A percentile compares a stretch with the other conserved stretches of the same genome.
phyloP scores from a whole-genome alignment of 2,888 invertebrate species.

The Acleris cristana region DNA sequence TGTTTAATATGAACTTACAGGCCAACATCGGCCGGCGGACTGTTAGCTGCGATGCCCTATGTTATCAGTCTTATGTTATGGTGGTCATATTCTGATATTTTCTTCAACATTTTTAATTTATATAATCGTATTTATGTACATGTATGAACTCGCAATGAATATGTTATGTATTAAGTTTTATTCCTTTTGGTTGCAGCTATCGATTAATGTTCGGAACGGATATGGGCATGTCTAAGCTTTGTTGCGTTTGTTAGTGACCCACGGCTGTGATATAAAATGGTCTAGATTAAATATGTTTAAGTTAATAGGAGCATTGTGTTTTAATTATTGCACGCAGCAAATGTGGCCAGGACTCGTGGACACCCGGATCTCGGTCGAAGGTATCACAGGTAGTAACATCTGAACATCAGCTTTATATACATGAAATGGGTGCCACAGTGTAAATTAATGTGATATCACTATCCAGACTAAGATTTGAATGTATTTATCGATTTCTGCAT shows the following conservation, averaged over 20 bases:
- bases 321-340: constrained; percentile 81
- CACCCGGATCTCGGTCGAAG: constrained; percentile 85
- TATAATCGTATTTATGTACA: constrained; percentile 28
- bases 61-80: too few relatives aligned
- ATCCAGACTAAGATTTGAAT: constrained; percentile 29
- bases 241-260: constrained; percentile 68
- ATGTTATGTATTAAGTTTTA: constrained; percentile 32
- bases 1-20: too few relatives aligned
- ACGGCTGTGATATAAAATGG: constrained; percentile 79
- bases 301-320: constrained; percentile 68
- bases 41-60: too few relatives aligned
- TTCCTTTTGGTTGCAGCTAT: constrained; percentile 80
- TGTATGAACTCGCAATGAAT: constrained; percentile 25
- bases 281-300: constrained; percentile 57
- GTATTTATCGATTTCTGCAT: constrained; percentile 24
- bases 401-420: constrained; percentile 49
- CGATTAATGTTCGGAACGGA: constrained; percentile 81
- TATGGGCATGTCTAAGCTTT: constrained; percentile 81
- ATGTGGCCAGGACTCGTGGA: constrained; percentile 84
- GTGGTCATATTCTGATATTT: neutral
- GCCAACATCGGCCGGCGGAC: too few relatives aligned
- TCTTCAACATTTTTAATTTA: constrained; percentile 5
- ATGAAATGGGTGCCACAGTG: constrained; percentile 47
- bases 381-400: constrained; percentile 85
- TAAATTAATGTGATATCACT: constrained; percentile 39